A percentile compares a stretch with the other conserved stretches of the same genome.
phyloP scores from a whole-genome alignment of 2,888 invertebrate species.

The Sphaerophoria taeniata region DNA sequence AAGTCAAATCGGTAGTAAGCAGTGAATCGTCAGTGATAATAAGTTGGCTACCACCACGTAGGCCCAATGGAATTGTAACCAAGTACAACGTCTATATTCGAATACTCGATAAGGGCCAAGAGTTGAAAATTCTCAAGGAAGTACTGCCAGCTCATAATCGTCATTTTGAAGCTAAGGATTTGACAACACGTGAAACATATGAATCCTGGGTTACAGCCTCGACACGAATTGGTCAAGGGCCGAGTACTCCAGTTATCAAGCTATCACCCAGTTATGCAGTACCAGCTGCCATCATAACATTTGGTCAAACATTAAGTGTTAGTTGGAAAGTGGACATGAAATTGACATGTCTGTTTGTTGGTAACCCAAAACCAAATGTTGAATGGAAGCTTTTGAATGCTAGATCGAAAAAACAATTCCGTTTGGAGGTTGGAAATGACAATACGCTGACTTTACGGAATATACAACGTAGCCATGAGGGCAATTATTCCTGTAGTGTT shows the following conservation, averaged over 20 bases:
- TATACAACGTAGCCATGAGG: conserved; percentile 84
- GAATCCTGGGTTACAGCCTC: conserved; percentile 86
- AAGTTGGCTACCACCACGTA: conserved; percentile 86
- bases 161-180: conserved; percentile 84
- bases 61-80: conserved; percentile 86
- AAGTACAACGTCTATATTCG: conserved; percentile 86
- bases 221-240: conserved; percentile 86
- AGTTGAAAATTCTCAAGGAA: conserved; percentile 83
- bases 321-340: conserved; percentile 84
- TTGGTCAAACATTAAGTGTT: conserved; percentile 84
- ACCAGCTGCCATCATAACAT: conserved; percentile 85
- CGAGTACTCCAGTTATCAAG: conserved; percentile 84
- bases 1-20: conserved; percentile 85
- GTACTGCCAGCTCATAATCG: conserved; percentile 83
- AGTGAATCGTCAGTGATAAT: conserved; percentile 85
- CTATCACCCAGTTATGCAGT: conserved; percentile 83
- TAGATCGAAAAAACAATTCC: conserved; percentile 79
- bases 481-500: conserved; percentile 85
- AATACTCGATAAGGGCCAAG: conserved; percentile 84
- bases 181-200: conserved; percentile 84
- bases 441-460: conserved; percentile 84
- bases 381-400: conserved; percentile 84
- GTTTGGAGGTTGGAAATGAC: conserved; percentile 83
- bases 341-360: conserved; percentile 84
- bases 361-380: conserved; percentile 83